A percentile compares a stretch with the other conserved stretches of the same genome.
These are phyloP conservation scores for Mus spretus DNA, from an alignment of 2,797 vertebrate species.

Conservation along the genomic window DNA sequence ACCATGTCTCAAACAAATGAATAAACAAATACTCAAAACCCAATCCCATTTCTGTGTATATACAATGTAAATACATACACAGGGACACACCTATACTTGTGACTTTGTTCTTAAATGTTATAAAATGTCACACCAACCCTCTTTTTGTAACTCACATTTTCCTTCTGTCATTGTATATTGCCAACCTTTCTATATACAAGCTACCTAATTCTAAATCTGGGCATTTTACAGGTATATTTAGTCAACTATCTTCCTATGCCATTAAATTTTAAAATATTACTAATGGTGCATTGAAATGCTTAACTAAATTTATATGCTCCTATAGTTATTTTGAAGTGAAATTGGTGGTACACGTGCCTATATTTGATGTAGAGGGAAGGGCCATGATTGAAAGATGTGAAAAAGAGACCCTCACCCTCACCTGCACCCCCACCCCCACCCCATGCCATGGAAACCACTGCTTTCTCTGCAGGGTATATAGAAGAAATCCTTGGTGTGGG, in stretches of 20 bases:
- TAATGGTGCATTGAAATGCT: not conserved
- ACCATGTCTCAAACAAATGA: not conserved
- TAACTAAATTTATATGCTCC: not conserved
- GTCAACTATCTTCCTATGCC: not conserved
- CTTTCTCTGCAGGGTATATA: constrained; percentile 87
- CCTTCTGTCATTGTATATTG: not conserved
- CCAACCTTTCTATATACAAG: not conserved
- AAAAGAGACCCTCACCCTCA: not conserved
- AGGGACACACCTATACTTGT: too few relatives aligned
- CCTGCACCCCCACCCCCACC: not conserved
- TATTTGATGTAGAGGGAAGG: not conserved
- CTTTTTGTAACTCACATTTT: not conserved
- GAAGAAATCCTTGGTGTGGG: constrained; percentile 90
- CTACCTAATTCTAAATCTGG: not conserved
- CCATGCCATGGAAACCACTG: not conserved
- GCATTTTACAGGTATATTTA: not conserved
- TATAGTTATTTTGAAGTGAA: constrained; percentile 18
- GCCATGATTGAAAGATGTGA: not conserved
- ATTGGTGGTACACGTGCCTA: not conserved
- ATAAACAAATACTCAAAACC: too few relatives aligned
- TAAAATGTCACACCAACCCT: not conserved
- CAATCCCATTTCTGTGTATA: not conserved
- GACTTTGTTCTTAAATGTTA: not conserved
- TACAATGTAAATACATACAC: not conserved
- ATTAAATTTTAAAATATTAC: not conserved